Base-by-base conservation (phyloP, 2,113 vertebrate genomes). In the Mustela lutreola region DNA sequence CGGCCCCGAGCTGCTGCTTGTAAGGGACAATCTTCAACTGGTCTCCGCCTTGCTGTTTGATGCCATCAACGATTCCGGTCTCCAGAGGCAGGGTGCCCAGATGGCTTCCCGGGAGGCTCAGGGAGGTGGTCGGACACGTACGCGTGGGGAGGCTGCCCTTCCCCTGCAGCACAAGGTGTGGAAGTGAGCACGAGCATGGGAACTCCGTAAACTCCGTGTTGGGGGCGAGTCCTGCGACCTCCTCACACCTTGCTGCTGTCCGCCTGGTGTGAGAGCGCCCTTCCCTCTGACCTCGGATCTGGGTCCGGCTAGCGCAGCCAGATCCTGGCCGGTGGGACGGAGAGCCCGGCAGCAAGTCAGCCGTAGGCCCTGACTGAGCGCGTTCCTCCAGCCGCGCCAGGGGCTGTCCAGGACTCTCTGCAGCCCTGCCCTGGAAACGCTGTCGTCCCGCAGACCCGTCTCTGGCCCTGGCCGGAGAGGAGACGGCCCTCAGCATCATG, bases 271-370 rank as follows among this genome's bases (percentile, higher is more conserved):
- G 42, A 71, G 48, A 12, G 26, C 45, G 7, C 2, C 45, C 15
- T 15, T 2, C 33, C 19, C 4, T 15, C 6, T 4, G 3, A 39
- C 36, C 65, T 2, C 33, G 28, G 2, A 3, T n/a, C 28, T 12
- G 21, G 2, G 12, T n/a, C 58, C 3, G 11, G 2, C 21, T 1
- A 0, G 1, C 24, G 0, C 1, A 7, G n/a, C 45, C 1, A 0
- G n/a, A 12, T 26, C 12, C 12, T 14, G 3, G 1, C 28, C 8
- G 0, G 2, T 0, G 16, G 58, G 58, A 26, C 19, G 50, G 45
- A 19, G 39, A 9, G 24, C 31, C 2, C 39, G 36, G 62, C 21
- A 36, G 28, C 7, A 19, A 18, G 19, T 7, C n/a, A 26, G 45
- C 12, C 48, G 1, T 2, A 24, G 8, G 1, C 48, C 11, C 15